Evolutionary conservation across 1,140 invertebrate species (phyloP), one percentile per base, ranked within the genome.

Genomic region (Parapsyche elsis): DNA sequence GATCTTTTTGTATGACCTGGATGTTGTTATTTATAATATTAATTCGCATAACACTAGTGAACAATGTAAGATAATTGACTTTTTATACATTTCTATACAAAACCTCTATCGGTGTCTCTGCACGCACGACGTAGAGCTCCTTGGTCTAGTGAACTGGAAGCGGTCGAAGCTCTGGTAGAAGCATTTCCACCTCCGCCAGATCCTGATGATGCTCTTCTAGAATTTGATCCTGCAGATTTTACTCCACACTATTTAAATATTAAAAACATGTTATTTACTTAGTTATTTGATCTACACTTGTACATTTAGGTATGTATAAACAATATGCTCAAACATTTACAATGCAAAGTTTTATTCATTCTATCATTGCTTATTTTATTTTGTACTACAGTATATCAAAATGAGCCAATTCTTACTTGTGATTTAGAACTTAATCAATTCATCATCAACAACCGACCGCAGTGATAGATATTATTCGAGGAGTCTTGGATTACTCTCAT

Each of bases 1-100:
- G 88, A 89, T 14, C 88, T 85, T 73, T 88, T 88, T 44, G 88
- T 88, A 83, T 89, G 85, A 44, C 74, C 82, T 70, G 80, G 45
- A 74, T 19, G 19, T 61, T 61, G 16, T 5, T 53, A 53, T 61
- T 9, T 19, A 9, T 67, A 67, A 67, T 67, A 24, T 23, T 23
- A 5, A 53, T 53, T 53, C 10, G 49, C 49, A 53, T 5, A 53
- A 12, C 10, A 53, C 2, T 53, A 53, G 1, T 53, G 1, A 4
- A 38, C 7, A 4, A 38, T 53, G 12, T 5, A 5, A 53, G 2
- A 4, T 2, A 53, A 16, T 5, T 12, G 49, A 53, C 5, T 7
- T 14, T 14, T 53, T 53, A 53, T 53, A 53, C 1, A 53, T 53
- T 14, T 53, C 10, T 53, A 53, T 53, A 67, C 24, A 19, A 2